Evolutionary conservation across 2,797 vertebrate genomes (phyloP), one percentile per base, ranked within the genome.

Genomic region (Scarus forsteni): DNA sequence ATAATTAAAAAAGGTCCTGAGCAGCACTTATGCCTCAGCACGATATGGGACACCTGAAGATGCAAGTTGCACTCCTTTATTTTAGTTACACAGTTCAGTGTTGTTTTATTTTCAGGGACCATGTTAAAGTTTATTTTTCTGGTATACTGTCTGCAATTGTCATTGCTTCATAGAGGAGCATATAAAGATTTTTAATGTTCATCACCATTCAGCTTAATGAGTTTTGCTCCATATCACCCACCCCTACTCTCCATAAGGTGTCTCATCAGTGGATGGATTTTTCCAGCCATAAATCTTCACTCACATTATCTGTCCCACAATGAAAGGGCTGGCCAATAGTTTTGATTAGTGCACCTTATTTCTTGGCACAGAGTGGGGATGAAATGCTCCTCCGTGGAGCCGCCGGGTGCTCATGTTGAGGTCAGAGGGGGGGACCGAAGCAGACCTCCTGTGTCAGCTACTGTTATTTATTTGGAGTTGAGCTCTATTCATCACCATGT

Each of bases 401-500:
- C 82, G 60, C 77, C 50, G 83, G 70, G 79, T 80, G 73, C 63
- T 73, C 75, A 49, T 40, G 58, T 66, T 73, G 66, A 77, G 91
- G 90, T 92, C 89, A 90, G 73, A 66, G 50, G 80, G 74, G 74
- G 78, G 69, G 80, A 82, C 80, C 75, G 59, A 79, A 86, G 86
- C 89, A 88, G 88, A 89, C 84, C 90, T 85, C 77, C 73, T 11
- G 77, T 81, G 80, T 91, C 86, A 88, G 75, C 63, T 64, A 18
- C 67, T 19, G 57, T 90, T 92, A 92, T 92, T 94, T 92, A 93
- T 91, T 85, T 85, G 84, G 86, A 83, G 72, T 79, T 87, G 76
- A 75, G 70, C 85, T 83, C 90, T 60, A 91, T 90, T 87, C 88
- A 89, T 92, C 89, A 92, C 74, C 10, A 57, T 57, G 81, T 75